Evolutionary conservation across 2,888 invertebrate species (phyloP).

Genomic region (Gryllus longicercus): DNA sequence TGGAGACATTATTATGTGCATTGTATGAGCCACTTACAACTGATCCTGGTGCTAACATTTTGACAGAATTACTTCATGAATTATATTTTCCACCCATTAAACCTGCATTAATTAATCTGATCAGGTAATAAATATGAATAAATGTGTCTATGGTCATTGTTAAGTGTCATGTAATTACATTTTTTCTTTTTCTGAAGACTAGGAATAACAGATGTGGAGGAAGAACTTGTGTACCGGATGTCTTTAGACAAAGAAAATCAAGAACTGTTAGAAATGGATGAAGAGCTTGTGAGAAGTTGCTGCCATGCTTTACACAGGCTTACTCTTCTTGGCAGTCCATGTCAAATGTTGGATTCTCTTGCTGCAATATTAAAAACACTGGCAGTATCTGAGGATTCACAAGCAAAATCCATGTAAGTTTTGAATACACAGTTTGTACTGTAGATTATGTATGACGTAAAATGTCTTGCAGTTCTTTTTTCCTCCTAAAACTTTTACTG

Average conservation of each 20-base stretch:
- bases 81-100: conserved; percentile 30
- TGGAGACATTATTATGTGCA: conserved; percentile 23
- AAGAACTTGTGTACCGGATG: conserved; percentile 19
- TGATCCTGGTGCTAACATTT: conserved; percentile 12
- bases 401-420: conserved; percentile 28
- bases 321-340: conserved; percentile 25
- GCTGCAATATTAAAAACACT: conserved; percentile 21
- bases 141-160: background rate
- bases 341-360: conserved; percentile 27
- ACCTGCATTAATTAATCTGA: conserved; percentile 23
- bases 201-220: conserved; percentile 22
- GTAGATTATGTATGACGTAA: too few relatives aligned
- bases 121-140: conserved; percentile 25
- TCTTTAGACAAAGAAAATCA: background rate
- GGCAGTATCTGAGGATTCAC: conserved; percentile 22
- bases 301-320: conserved; percentile 21
- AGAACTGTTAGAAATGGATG: background rate
- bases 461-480: too few relatives aligned
- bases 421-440: too few relatives aligned
- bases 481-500: too few relatives aligned
- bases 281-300: background rate
- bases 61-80: conserved; percentile 23
- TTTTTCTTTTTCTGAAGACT: conserved; percentile 19
- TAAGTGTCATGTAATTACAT: background rate
- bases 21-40: conserved; percentile 19